phyloP scores from a whole-genome alignment of 2,797 vertebrate genomes.

The Acomys russatus region DNA sequence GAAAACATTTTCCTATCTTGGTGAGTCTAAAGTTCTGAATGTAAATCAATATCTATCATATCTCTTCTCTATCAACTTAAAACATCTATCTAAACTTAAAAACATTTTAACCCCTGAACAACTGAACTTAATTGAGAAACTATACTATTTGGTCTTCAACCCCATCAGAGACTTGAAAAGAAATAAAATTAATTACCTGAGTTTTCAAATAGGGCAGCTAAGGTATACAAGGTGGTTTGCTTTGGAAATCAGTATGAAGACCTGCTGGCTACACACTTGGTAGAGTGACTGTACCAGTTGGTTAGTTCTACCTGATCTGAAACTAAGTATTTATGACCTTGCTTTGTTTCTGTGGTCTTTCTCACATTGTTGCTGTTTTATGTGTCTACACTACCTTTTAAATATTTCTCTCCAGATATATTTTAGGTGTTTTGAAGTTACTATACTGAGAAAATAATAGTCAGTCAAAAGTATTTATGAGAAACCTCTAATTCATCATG shows the following conservation, averaged over 20 bases:
- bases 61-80: no score
- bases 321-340: constrained; percentile 5
- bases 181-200: no score
- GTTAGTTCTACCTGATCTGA: not conserved
- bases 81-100: no score
- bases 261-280: not conserved
- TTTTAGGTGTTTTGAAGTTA: constrained; percentile 7
- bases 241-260: constrained; percentile 18
- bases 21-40: no score
- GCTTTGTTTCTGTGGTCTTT: not conserved
- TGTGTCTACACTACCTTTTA: constrained; percentile 11
- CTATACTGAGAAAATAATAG: not conserved
- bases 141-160: no score
- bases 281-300: not conserved
- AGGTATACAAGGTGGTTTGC: not conserved
- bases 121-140: no score
- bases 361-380: not conserved
- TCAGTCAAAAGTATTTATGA: constrained; percentile 3
- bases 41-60: no score
- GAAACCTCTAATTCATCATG: not conserved
- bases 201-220: not conserved
- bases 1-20: no score
- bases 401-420: constrained; percentile 25
- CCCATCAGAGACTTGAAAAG: no score
- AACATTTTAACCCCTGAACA: no score